Conservation (phyloP, 2,888 invertebrate species). For the Pinctada fucata region DNA sequence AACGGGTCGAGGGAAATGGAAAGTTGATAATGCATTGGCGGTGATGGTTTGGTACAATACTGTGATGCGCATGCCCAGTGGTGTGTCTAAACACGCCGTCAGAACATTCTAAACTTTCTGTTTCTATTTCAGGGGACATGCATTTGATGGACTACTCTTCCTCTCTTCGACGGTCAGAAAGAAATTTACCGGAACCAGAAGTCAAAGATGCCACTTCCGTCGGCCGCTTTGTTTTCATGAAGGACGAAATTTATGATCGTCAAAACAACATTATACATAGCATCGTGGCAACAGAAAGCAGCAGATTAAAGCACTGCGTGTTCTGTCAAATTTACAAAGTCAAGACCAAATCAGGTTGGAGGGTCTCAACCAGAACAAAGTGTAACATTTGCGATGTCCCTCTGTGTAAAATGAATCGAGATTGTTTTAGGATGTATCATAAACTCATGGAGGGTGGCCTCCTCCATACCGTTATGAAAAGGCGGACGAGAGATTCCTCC, state of each 20-base stretch:
- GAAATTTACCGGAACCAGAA: neutral
- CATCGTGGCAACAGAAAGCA: neutral
- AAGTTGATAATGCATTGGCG: neutral
- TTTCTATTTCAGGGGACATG: neutral
- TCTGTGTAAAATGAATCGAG: conserved; percentile 24
- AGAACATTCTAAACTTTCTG: neutral
- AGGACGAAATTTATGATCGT: neutral
- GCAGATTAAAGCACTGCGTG: neutral
- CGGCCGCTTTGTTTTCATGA: neutral
- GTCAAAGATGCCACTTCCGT: neutral
- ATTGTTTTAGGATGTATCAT: conserved; percentile 29
- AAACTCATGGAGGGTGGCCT: neutral
- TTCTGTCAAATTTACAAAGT: conserved; percentile 19
- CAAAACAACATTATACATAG: neutral
- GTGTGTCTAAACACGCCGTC: neutral
- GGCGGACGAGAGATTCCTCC: too few species aligned
- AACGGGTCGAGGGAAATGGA: neutral
- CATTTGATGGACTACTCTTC: neutral
- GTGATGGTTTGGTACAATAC: neutral
- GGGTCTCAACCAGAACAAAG: conserved; percentile 27
- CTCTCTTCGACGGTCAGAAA: neutral
- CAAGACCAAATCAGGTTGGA: conserved; percentile 32
- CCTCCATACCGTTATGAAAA: too few species aligned
- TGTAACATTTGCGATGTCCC: conserved; percentile 26
- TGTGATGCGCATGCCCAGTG: neutral